These are phyloP conservation scores for Girardia tigrina DNA, from an alignment of 2,888 invertebrate species.

Conservation along the genomic window DNA sequence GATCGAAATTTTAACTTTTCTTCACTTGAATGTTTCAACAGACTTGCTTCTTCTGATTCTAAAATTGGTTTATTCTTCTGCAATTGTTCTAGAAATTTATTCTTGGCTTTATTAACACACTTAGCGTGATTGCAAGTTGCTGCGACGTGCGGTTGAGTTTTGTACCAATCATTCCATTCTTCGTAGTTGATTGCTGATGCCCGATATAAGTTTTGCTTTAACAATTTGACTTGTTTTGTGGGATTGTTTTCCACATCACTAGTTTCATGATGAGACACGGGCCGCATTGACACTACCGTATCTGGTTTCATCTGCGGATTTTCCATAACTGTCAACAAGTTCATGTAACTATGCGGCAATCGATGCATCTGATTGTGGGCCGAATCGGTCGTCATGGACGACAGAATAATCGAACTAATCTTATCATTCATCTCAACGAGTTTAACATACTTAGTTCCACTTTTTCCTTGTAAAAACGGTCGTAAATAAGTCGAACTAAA, in stretches of 20 bases:
- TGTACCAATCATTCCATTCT: not conserved
- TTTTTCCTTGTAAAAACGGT: not conserved
- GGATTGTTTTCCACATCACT: not conserved
- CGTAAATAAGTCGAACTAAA: not conserved
- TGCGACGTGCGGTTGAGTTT: not conserved
- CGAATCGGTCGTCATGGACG: not conserved
- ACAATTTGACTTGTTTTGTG: not conserved
- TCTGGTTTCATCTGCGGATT: not conserved
- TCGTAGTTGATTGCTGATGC: not conserved
- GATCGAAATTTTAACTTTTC: too few relatives aligned
- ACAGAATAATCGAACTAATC: not conserved
- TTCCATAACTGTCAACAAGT: not conserved
- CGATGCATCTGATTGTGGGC: not conserved
- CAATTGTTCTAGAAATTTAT: not conserved
- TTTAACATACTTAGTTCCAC: not conserved
- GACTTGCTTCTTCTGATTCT: not conserved
- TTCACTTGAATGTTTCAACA: too few relatives aligned
- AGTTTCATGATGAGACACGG: not conserved
- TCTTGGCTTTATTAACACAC: not conserved
- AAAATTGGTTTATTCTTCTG: not conserved
- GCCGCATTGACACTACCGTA: not conserved
- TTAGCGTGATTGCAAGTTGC: not conserved
- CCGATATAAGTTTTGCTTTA: not conserved
- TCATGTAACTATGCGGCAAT: not conserved
- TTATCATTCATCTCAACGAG: not conserved